These are phyloP conservation scores for Pandemis heparana DNA, from an alignment of 2,888 invertebrate genomes.

Conservation along the genomic window DNA sequence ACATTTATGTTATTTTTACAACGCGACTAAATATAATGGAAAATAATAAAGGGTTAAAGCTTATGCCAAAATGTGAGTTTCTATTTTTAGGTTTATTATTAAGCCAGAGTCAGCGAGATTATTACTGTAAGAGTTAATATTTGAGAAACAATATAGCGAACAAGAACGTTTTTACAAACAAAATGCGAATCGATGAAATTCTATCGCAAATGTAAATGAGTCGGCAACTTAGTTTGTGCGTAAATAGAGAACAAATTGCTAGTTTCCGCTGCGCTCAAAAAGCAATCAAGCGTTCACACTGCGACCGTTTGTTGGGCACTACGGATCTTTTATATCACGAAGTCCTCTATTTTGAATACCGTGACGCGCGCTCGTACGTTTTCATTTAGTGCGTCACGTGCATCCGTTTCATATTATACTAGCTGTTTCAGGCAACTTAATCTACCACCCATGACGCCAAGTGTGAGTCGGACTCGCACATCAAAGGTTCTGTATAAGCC, in stretches of 20 bases:
- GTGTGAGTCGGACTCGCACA: too few relatives aligned
- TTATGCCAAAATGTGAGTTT: neutral
- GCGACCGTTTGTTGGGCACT: conserved; percentile 45
- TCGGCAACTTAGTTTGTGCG: conserved; percentile 50
- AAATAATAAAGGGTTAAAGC: neutral
- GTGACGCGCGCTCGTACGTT: too few relatives aligned
- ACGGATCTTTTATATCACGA: neutral
- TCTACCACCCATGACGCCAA: too few relatives aligned
- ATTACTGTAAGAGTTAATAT: neutral
- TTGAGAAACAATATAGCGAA: neutral
- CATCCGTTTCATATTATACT: too few relatives aligned
- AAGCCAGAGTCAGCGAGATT: neutral
- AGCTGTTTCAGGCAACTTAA: too few relatives aligned
- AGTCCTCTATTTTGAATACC: neutral
- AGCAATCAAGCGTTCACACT: conserved; percentile 61
- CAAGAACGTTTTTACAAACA: neutral
- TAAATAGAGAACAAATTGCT: conserved; percentile 65
- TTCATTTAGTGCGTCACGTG: too few relatives aligned
- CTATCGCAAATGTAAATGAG: conserved; percentile 29
- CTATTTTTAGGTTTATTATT: conserved; percentile 2
- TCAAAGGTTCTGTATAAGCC: too few relatives aligned
- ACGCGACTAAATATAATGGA: neutral
- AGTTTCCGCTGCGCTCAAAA: conserved; percentile 55
- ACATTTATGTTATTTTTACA: neutral
- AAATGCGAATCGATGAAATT: conserved; percentile 20